phyloP scores from a whole-genome alignment of 1,140 invertebrate genomes.

The Meloidogyne chitwoodi region DNA sequence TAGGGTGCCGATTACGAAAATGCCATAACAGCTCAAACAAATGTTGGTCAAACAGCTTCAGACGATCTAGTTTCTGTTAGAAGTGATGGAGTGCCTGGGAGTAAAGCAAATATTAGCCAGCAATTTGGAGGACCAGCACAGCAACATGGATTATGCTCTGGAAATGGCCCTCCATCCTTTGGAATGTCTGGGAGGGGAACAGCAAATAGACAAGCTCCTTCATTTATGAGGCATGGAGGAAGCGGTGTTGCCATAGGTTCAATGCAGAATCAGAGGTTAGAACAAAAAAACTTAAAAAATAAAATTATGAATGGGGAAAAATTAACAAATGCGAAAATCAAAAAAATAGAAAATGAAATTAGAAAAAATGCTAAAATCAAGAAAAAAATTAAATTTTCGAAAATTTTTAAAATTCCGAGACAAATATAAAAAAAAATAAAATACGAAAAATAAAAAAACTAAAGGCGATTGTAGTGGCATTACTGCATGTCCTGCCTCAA shows the following conservation, averaged over 20 bases:
- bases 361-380: neutral
- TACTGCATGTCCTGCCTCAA: neutral
- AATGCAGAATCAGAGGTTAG: conserved; percentile 15
- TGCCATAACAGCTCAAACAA: conserved; percentile 19
- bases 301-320: neutral
- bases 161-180: conserved; percentile 4
- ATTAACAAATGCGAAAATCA: neutral
- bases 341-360: no score
- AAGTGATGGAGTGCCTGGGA: conserved; percentile 37
- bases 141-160: neutral
- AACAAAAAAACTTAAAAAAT: neutral
- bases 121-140: conserved; percentile 1
- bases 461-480: conserved; percentile 15
- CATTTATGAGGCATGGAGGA: conserved; percentile 30
- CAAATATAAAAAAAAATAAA: neutral
- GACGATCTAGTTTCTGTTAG: conserved; percentile 44
- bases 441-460: conserved; percentile 2
- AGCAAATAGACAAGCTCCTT: conserved; percentile 21
- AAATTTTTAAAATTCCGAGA: neutral
- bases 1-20: conserved; percentile 28
- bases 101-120: neutral
- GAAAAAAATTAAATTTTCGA: no score
- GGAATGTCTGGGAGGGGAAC: conserved; percentile 3
- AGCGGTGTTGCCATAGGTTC: neutral
- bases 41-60: conserved; percentile 29